phyloP scores from a whole-genome alignment of 2,797 vertebrate genomes.

The Pantherophis vulpinus region DNA sequence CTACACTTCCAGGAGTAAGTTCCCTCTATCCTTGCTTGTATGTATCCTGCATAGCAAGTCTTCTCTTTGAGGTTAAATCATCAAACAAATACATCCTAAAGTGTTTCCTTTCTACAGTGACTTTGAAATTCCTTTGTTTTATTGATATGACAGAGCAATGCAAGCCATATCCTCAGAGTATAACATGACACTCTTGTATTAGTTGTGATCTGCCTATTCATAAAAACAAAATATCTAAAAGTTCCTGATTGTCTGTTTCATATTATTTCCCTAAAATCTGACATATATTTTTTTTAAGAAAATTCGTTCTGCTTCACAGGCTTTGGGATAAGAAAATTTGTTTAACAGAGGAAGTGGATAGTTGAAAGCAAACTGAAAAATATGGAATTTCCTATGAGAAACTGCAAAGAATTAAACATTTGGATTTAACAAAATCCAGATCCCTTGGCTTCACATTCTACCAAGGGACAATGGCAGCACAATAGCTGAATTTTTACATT shows the following conservation, averaged over 20 bases:
- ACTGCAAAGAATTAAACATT: background rate
- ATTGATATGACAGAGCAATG: background rate
- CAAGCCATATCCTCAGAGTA: background rate
- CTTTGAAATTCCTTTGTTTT: background rate
- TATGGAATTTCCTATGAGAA: background rate
- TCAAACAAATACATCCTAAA: background rate
- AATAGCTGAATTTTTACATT: background rate
- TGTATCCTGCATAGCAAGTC: background rate
- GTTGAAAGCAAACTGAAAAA: background rate
- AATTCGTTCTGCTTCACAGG: background rate
- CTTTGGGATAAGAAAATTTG: background rate
- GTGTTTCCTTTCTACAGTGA: background rate
- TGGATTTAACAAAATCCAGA: background rate
- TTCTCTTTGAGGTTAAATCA: background rate
- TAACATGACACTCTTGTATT: background rate
- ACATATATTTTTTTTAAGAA: background rate
- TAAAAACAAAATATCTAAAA: background rate
- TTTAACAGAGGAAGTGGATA: background rate
- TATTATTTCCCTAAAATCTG: background rate
- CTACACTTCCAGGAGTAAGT: background rate
- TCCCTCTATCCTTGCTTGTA: background rate
- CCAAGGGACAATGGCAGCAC: background rate
- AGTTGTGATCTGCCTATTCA: background rate
- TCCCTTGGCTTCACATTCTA: background rate
- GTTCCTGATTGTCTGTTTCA: background rate